Evolutionary conservation across 2,113 vertebrate species (phyloP).

Genomic region (Thermophis baileyi): DNA sequence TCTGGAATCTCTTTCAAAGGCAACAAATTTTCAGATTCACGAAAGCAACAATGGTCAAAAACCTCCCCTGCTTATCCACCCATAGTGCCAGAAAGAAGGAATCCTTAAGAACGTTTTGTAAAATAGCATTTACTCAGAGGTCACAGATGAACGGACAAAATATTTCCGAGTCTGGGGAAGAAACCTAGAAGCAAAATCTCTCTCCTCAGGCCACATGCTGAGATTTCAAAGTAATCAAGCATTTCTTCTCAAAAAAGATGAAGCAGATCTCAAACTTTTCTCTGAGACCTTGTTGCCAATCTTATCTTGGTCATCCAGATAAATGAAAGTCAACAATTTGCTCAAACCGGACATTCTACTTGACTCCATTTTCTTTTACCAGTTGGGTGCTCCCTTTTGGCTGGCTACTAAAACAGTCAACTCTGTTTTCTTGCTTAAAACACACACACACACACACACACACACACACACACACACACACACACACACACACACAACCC

Average conservation of each 20-base stretch:
- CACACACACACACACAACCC: neutral
- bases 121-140: neutral
- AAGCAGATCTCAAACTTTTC: neutral
- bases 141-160: neutral
- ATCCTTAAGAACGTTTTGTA: neutral
- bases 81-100: neutral
- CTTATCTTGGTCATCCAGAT: neutral
- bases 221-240: neutral
- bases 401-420: neutral
- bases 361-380: no score
- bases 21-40: neutral
- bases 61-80: neutral
- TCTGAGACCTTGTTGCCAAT: neutral
- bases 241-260: neutral
- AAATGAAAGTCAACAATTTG: neutral
- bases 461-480: no score
- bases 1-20: neutral
- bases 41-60: neutral
- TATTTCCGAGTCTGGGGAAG: neutral
- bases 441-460: no score
- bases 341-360: neutral
- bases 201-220: neutral
- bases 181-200: neutral
- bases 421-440: neutral
- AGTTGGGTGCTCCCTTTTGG: neutral